Base-by-base conservation (phyloP, 2,797 vertebrate species). In the Linurgus olivaceus region DNA sequence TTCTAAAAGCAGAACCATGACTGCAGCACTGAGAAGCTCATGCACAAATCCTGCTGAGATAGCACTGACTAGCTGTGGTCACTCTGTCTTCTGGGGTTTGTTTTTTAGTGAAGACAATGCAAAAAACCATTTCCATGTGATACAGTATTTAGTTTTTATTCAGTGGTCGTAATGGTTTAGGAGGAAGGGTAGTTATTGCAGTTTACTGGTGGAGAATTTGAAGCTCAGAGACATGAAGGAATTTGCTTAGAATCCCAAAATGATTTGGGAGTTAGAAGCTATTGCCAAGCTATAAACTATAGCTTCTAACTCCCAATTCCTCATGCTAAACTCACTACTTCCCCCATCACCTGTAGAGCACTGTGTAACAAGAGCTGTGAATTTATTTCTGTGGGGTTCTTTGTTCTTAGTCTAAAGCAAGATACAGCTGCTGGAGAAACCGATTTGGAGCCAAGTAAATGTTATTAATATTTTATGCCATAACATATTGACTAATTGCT, bases 391-490 rank as follows among this genome's bases (percentile, higher is more conserved):
- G 18, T 86, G 25, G 10, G 42, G 19, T 31, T 61, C 31, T 86
- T 80, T 86, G 45, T 88, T 93, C 42, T 74, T 72, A 31, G 19
- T 40, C 6, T 71, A 58, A 81, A 72, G 76, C 17, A 29, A 95
- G 81, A 88, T 55, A 23, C 6, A 66, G 62, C 31, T 26, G 29
- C 58, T 65, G 42, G 75, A 75, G 76, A 88, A 85, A 72, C 65
- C 0, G 0, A 47, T 88, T 75, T 88, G 66, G 31, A 86, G 66
- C 66, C 76, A 81, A 88, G 62, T 84, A 93, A 88, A 84, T 81
- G 44, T 87, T 92, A 37, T 37, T 90, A 38, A 40, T 90, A 84
- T 95, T 93, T 95, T 86, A 66, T 90, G 75, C 71, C 79, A 47
- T 59, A 94, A 76, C 10, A 1, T 65, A 65, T 68, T 86, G 50